Evolutionary conservation across 1,140 invertebrate genomes (phyloP).

Genomic region (Leptoteleia sp.): DNA sequence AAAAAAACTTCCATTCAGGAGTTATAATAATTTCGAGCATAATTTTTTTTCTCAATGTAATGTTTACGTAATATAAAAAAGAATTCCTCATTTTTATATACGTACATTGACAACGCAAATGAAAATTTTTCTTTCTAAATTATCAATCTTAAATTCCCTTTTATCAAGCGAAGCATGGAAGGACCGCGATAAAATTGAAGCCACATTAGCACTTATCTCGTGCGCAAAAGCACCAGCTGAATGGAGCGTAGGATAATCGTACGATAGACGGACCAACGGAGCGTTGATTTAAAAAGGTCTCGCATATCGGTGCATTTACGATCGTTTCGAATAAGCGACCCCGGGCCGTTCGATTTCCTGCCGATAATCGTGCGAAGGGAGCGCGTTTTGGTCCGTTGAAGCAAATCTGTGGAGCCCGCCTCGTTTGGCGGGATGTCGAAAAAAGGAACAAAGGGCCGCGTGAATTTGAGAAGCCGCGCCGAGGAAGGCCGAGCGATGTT

Average conservation of each 20-base stretch:
- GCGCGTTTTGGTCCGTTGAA: slow-evolving; percentile 24
- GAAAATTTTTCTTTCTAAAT: no score
- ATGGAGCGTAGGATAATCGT: background rate
- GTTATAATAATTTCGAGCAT: no score
- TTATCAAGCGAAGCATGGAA: no score
- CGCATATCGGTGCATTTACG: slow-evolving; percentile 14
- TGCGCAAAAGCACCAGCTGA: background rate
- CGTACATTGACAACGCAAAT: no score
- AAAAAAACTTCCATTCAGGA: no score
- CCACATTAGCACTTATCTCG: background rate
- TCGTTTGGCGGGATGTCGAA: slow-evolving; percentile 22
- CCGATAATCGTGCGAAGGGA: slow-evolving; percentile 34
- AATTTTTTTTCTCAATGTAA: no score
- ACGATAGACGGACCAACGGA: background rate
- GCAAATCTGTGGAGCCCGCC: slow-evolving; percentile 13
- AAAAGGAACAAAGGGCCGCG: slow-evolving; percentile 42
- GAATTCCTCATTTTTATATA: no score
- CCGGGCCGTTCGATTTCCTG: slow-evolving; percentile 24
- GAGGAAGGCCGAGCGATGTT: slow-evolving; percentile 33
- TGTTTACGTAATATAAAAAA: no score
- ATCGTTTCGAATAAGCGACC: slow-evolving; percentile 27
- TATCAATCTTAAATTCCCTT: no score
- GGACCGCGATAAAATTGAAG: background rate
- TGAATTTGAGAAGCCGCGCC: slow-evolving; percentile 29
- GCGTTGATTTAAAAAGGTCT: background rate